These are phyloP conservation scores for Hypothenemus hampei DNA, from an alignment of 1,140 invertebrate species.

Conservation along the genomic window DNA sequence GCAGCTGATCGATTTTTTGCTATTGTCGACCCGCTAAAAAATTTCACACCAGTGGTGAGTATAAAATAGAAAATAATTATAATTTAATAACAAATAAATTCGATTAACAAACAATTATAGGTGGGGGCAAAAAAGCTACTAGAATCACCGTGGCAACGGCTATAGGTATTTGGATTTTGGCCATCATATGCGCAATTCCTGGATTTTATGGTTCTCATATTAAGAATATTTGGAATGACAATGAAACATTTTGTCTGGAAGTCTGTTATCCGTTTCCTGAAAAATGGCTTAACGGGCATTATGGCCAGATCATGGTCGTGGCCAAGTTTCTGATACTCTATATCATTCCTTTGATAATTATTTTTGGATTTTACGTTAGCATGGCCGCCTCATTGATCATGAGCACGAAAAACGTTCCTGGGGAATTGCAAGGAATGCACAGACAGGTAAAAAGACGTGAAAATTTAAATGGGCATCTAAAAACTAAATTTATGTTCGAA, in stretches of 20 bases:
- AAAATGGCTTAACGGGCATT: conserved; percentile 58
- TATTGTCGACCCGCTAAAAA: conserved; percentile 78
- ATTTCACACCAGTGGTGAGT: conserved; percentile 48
- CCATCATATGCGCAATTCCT: conserved; percentile 70
- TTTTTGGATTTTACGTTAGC: conserved; percentile 78
- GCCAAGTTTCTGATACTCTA: conserved; percentile 79
- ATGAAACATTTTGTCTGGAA: conserved; percentile 46
- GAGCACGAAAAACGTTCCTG: conserved; percentile 58
- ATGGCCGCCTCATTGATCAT: conserved; percentile 82
- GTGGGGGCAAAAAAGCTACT: conserved; percentile 64
- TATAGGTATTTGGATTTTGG: conserved; percentile 75
- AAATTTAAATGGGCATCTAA: not conserved
- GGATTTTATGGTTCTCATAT: conserved; percentile 71
- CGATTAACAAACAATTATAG: conserved; percentile 44
- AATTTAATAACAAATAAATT: not conserved
- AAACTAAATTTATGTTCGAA: not conserved
- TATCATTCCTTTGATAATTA: conserved; percentile 78
- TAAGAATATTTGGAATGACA: conserved; percentile 52
- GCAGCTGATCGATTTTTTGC: conserved; percentile 80
- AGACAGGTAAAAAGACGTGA: conserved; percentile 53
- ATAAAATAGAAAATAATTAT: not conserved
- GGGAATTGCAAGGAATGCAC: conserved; percentile 68
- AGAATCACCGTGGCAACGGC: conserved; percentile 65
- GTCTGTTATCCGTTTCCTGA: conserved; percentile 78
- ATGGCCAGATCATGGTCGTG: conserved; percentile 66